Evolutionary conservation across 2,113 vertebrate genomes (phyloP).

Genomic region (Garra rufa): DNA sequence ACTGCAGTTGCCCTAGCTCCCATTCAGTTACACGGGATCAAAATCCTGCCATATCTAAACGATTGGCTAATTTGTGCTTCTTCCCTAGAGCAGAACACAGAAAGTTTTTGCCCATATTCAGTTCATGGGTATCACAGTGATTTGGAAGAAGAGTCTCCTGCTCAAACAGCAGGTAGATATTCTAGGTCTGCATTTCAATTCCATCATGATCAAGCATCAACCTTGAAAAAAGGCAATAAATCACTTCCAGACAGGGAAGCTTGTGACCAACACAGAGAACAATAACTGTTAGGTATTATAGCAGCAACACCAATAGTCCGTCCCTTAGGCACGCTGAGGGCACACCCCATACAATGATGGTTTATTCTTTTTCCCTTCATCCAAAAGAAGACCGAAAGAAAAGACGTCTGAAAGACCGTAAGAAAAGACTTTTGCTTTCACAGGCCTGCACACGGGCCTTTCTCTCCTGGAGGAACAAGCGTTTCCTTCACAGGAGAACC

Average conservation of each 20-base stretch:
- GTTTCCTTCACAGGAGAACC: not conserved
- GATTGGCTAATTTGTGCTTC: not conserved
- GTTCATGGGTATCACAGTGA: not conserved
- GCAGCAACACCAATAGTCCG: not conserved
- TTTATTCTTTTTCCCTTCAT: not conserved
- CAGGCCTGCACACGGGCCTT: not conserved
- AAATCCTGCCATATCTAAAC: not conserved
- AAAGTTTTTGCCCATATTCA: not conserved
- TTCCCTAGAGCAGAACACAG: not conserved
- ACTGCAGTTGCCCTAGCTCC: not conserved
- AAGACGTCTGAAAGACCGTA: not conserved
- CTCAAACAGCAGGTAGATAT: not conserved
- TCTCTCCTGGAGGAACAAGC: not conserved
- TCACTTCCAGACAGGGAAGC: not conserved
- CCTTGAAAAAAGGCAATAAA: not conserved
- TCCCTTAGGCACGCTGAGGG: not conserved
- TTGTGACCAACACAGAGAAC: not conserved
- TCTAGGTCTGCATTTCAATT: not conserved
- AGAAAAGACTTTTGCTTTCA: not conserved
- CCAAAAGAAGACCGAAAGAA: not conserved
- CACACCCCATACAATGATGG: not conserved
- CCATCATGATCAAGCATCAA: not conserved
- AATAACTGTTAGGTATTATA: not conserved
- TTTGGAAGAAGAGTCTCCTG: not conserved
- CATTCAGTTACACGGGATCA: not conserved